Evolutionary conservation across 1,140 invertebrate genomes (phyloP), one percentile per base, ranked within the genome.

Genomic region (Vanessa tameamea): DNA sequence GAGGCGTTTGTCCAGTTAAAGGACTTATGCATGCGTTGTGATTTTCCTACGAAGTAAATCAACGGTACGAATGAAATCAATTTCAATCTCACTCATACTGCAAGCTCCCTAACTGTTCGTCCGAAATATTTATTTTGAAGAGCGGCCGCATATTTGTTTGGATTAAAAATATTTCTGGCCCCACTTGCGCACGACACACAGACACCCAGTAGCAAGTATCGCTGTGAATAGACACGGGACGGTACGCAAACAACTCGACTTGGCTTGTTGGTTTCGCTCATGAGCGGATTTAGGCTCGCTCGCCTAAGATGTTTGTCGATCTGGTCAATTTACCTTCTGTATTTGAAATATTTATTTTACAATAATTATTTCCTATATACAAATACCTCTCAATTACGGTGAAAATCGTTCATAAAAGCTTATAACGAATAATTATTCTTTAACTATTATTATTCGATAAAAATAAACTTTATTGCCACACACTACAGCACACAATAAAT

Each of bases 111-210:
- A 77, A 90, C 57, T 65, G 59, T 48, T 16, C 78, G 79, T 64
- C 83, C 85, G 87, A 86, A 79, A 88, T 91, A 91, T 91, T 91
- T 91, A 90, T 90, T 89, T 90, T 87, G 82, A 91, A 88, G 86
- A 86, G 79, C 87, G 79, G 76, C 82, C 83, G 80, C 77, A 83
- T 90, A 84, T 89, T 86, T 91, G 89, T 90, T 91, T 91, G 75
- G 85, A 89, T 91, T 91, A 90, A 90, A 91, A 87, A 92, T 92
- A 92, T 91, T 91, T 90, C 81, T 87, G 87, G 89, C 83, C 79
- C 76, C 87, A 90, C 85, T 91, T 91, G 89, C 89, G 87, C 89
- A 91, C 89, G 88, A 90, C 89, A 89, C 89, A 65, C 66, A 57
- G 68, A 57, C 68, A 69, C n/a, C 47, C 20, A 67, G 48, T 66